Base-by-base conservation (phyloP, 2,797 vertebrate genomes). In the Sebastes oblongus region DNA sequence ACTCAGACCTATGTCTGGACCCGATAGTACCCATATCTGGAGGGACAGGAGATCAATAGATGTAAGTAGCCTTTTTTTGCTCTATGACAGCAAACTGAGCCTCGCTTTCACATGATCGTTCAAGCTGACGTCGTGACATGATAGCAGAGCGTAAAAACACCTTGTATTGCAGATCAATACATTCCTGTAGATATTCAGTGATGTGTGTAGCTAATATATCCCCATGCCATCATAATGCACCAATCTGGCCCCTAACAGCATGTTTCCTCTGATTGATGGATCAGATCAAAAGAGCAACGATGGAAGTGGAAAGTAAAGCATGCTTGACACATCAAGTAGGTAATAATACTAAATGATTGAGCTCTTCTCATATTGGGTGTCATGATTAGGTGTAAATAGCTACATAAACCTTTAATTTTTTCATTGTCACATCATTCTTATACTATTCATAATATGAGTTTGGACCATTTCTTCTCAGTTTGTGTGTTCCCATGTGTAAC, bases 131-230 rank as follows among this genome's bases (percentile, higher is more conserved):
- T 14, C 1, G 20, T 65, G 66, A 80, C 77, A 81, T 39, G 30
- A 75, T 27, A 70, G 64, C 32, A 2, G 4, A 46, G 56, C 24
- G 59, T 34, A 11, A 62, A 67, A 76, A 84, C 52, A 77, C 66
- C 13, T 65, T 58, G 34, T 75, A 42, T 65, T 83, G 11, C 8
- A 61, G 68, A 91, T 92, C 88, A 89, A 89, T 91, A 88, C 30
- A 77, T 79, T 85, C 66, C 52, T 72, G 58, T 67, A 77, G 75
- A 80, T 82, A 81, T 78, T 56, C 58, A 80, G 52, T 84, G 82
- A 83, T 85, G 65, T 65, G 50, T 61, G 62, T 66, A 24, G 75
- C 59, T 79, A 82, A 86, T 88, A 83, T 81, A 73, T 88, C 83
- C 85, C 42, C 29, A 67, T 50, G 61, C 78, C 78, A 79, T 69